phyloP scores from a whole-genome alignment of 2,113 vertebrate genomes.

The Cyprinodon variegatus region DNA sequence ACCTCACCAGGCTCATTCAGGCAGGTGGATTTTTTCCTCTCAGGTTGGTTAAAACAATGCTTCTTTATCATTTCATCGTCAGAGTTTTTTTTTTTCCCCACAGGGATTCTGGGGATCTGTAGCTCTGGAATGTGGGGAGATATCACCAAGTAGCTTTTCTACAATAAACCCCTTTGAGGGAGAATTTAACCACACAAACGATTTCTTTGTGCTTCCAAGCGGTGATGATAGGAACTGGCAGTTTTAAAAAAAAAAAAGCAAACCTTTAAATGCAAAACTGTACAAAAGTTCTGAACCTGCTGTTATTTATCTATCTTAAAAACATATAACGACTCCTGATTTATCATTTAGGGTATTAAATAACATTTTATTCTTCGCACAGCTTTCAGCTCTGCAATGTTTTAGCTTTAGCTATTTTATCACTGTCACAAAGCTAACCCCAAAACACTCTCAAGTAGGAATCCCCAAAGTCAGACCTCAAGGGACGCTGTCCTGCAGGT shows the following conservation, averaged over 20 bases:
- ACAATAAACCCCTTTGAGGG: neutral
- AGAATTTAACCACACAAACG: neutral
- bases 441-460: too few relatives aligned
- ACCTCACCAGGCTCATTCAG: neutral
- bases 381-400: too few relatives aligned
- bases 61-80: neutral
- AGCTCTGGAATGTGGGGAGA: conserved; percentile 6
- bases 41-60: conserved; percentile 1
- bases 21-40: neutral
- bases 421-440: too few relatives aligned
- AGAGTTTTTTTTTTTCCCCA: neutral
- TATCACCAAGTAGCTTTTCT: conserved; percentile 1
- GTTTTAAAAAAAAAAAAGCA: neutral
- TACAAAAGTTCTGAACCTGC: neutral
- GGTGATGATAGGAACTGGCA: neutral
- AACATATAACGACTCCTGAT: neutral
- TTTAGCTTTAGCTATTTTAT: too few relatives aligned
- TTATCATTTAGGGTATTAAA: neutral
- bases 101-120: neutral
- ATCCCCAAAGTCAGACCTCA: too few relatives aligned
- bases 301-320: neutral
- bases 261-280: neutral
- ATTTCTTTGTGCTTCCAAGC: neutral
- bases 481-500: too few relatives aligned
- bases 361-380: neutral